A percentile compares a stretch with the other conserved stretches of the same genome.
phyloP scores from a whole-genome alignment of 2,888 invertebrate genomes.

The Brachyptera risi region DNA sequence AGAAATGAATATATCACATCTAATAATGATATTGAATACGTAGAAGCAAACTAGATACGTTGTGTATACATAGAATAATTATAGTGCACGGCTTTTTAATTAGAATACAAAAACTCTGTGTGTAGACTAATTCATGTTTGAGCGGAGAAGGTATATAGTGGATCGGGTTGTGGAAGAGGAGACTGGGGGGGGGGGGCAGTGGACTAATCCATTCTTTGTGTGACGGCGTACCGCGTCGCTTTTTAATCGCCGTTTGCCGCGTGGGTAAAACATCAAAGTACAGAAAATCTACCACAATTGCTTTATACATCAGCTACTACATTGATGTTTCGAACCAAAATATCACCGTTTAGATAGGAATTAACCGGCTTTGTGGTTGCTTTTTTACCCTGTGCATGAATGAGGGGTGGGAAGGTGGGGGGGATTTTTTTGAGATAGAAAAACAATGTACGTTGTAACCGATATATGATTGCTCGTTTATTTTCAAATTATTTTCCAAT shows the following conservation, averaged over 20 bases:
- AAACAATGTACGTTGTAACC: slow-evolving; percentile 9
- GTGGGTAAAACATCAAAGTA: slow-evolving; percentile 13
- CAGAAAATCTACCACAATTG: slow-evolving; percentile 10
- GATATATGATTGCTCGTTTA: slow-evolving; percentile 17
- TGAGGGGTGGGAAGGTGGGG: no score
- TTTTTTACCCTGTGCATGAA: background rate
- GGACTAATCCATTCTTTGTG: slow-evolving; percentile 39
- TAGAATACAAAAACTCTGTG: slow-evolving; percentile 24
- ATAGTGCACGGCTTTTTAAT: slow-evolving; percentile 27
- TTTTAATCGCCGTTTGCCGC: slow-evolving; percentile 17
- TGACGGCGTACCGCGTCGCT: slow-evolving; percentile 32
- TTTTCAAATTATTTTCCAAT: slow-evolving; percentile 21
- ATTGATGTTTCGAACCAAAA: slow-evolving; percentile 1
- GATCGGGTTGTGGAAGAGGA: no score
- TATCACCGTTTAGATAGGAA: slow-evolving; percentile 17
- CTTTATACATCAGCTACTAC: slow-evolving; percentile 5
- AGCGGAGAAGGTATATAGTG: no score
- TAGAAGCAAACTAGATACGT: background rate
- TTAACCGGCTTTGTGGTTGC: slow-evolving; percentile 15
- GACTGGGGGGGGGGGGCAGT: no score
- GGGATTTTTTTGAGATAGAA: slow-evolving; percentile 12
- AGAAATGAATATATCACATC: no score
- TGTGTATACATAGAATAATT: slow-evolving; percentile 17
- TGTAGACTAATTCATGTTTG: slow-evolving; percentile 17
- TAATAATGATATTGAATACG: background rate